phyloP scores from a whole-genome alignment of 2,797 vertebrate genomes.

The Cossypha caffra region DNA sequence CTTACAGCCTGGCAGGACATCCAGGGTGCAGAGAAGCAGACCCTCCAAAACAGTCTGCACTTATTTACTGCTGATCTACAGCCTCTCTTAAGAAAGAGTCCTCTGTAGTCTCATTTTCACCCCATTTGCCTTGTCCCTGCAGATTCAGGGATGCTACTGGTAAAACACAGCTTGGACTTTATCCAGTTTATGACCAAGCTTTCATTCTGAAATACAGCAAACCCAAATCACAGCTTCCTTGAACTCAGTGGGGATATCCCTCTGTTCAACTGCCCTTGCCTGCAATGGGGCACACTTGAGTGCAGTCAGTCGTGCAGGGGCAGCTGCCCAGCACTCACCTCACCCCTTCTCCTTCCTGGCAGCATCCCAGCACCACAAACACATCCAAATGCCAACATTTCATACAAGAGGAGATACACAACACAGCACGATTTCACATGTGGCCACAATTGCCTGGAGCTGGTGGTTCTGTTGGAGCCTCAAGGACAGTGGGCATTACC shows the following conservation, averaged over 20 bases:
- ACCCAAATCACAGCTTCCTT: background rate
- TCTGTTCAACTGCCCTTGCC: background rate
- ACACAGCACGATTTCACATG: rapidly evolving
- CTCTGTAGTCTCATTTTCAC: background rate
- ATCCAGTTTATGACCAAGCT: background rate
- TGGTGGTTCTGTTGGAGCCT: background rate
- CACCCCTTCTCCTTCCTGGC: background rate
- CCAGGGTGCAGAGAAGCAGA: background rate
- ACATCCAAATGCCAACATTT: background rate
- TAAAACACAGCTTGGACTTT: background rate
- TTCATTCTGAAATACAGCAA: background rate
- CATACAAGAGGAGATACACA: too few species aligned
- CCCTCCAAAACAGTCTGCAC: background rate
- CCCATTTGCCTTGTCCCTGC: rapidly evolving
- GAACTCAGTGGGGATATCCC: background rate
- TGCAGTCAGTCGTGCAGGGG: background rate
- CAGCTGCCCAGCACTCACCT: background rate
- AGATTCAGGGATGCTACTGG: background rate
- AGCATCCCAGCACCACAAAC: background rate
- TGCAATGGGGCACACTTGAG: rapidly evolving
- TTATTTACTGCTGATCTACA: background rate
- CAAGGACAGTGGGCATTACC: background rate
- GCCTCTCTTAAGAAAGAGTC: background rate
- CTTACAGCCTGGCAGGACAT: background rate
- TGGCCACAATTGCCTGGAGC: background rate